Evolutionary conservation across 1,140 invertebrate genomes (phyloP).

Genomic region (Spodoptera frugiperda): DNA sequence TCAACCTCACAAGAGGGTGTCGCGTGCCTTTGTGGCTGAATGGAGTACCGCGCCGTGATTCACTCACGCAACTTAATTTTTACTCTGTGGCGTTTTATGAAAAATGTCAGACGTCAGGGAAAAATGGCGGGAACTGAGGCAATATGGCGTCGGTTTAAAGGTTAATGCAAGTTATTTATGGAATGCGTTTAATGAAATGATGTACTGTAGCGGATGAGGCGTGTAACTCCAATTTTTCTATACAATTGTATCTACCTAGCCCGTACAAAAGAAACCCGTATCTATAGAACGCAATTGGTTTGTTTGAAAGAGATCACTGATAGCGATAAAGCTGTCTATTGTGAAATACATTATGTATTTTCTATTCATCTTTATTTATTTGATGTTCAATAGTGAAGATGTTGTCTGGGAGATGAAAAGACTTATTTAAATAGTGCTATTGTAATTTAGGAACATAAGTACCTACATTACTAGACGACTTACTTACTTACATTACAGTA

Average conservation of each 20-base stretch:
- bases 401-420: neutral
- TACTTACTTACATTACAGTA: too few relatives aligned
- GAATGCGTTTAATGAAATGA: neutral
- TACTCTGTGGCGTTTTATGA: slow-evolving; percentile 23
- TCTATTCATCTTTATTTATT: slow-evolving; percentile 3
- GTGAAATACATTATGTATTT: slow-evolving; percentile 4
- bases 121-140: slow-evolving; percentile 8
- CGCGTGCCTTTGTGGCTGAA: slow-evolving; percentile 35
- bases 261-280: neutral
- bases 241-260: neutral
- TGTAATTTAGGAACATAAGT: too few relatives aligned
- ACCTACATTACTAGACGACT: too few relatives aligned
- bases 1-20: slow-evolving; percentile 48
- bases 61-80: slow-evolving; percentile 40
- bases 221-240: neutral
- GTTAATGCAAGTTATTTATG: slow-evolving; percentile 3
- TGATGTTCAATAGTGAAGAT: neutral
- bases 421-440: too few relatives aligned
- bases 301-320: slow-evolving; percentile 4
- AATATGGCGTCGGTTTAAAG: slow-evolving; percentile 23
- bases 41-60: slow-evolving; percentile 11
- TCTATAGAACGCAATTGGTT: slow-evolving; percentile 1
- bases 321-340: neutral
- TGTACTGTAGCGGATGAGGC: neutral
- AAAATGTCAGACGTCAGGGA: neutral